Evolutionary conservation across 2,113 vertebrate genomes (phyloP), one percentile per base, ranked within the genome.

Genomic region (Ceuthmochares aereus): DNA sequence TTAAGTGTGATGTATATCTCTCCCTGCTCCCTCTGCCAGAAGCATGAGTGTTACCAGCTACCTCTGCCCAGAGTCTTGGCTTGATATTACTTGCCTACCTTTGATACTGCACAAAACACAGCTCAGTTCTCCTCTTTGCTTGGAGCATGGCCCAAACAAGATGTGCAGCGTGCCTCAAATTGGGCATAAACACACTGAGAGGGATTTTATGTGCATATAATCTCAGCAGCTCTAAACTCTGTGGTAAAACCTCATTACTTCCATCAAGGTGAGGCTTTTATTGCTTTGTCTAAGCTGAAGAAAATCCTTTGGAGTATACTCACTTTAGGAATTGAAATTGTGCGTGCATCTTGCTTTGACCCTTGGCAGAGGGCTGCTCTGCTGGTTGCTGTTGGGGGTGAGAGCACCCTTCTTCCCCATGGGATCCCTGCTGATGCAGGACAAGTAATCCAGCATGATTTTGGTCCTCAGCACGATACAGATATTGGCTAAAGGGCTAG

Each of bases 21-120:
- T 26, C 30, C 27, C 17, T 59, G 34, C 32, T 84, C n/a, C 8
- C 25, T 89, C 49, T 79, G 32, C 59, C 54, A 78, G 74, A 21
- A 10, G 37, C 7, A 0, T 18, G 43, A 63, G 37, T 55, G 54
- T 27, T 47, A 73, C 27, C 42, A 90, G 14, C 30, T 43, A 14
- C 20, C 18, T 60, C 51, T 70, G 32, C 21, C 19, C 18, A 75
- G 40, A 43, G 37, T 86, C 68, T 56, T 17, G 45, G 34, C 73
- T 88, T 0, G 0, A 1, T 74, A 8, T 37, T 62, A 40, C 23
- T 32, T 52, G 32, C 42, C 49, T 19, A 11, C 14, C 12, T 26
- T 27, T 43, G 55, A 30, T 40, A 43, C 5, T 26, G 25, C 32
- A 51, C 27, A 43, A 51, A 59, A 63, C 0, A 4, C 37, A 89